Base-by-base conservation (phyloP, 2,888 invertebrate genomes). In the Lithophane semibrunnea region DNA sequence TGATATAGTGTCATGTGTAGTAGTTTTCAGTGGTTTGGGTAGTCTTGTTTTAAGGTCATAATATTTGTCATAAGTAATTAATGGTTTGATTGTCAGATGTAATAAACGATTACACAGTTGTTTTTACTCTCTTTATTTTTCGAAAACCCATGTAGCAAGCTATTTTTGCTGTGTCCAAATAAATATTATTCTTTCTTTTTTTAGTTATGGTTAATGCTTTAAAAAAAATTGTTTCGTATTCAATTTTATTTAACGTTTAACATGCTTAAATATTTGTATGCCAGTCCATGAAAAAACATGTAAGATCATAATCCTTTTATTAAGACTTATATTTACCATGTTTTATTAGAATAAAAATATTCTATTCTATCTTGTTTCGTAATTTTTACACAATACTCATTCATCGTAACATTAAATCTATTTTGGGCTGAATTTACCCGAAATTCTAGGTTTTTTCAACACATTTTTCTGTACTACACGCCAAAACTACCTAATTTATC, bases 401-500 rank as follows among this genome's bases (percentile, higher is more conserved):
- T 58, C 13, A 16, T 49, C 1, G 3, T 49, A n/a, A 65, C 5
- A 58, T 24, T 47, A 37, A 47, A 63, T 49, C 4, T 47, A 49
- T 21, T 42, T 42, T 10, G 9, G 37, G 13, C 44, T 2, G 3
- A 82, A 65, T 60, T 18, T n/a, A n/a, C 2, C 4, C 1, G 24
- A 54, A 67, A 49, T 37, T 18, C 21, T n/a, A 42, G 4, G 0
- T 3, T 44, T 70, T 52, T 49, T 24, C 44, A 3, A 47, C 44
- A 49, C 42, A 60, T 63, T 60, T 63, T 64, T 70, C 64, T 49
- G 16, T 29, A 49, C 8, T 54, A 47, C n/a, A n/a, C 58, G 42
- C 65, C 12, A 49, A 75, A 82, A 73, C 64, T 56, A 80, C 74
- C 75, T 84, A 87, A 86, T 87, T 85, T 88, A 88, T 89, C 85